Base-by-base conservation (phyloP, 2,113 vertebrate species). In the Nanorana parkeri region DNA sequence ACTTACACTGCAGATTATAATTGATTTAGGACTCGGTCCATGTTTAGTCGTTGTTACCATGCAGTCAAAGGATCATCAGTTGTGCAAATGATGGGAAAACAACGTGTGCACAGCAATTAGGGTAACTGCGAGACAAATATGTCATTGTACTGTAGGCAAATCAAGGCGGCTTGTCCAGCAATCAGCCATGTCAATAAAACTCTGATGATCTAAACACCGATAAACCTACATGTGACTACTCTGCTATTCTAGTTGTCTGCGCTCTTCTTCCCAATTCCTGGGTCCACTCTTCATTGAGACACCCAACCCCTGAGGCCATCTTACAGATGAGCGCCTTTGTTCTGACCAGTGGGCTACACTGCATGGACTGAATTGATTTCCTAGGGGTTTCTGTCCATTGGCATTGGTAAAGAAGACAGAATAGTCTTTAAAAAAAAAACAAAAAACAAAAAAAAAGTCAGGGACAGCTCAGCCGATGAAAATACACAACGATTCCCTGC, bases 61-160 rank as follows among this genome's bases (percentile, higher is more conserved):
- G 32, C 64, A 58, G 23, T 47, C 29, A 56, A 36, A 29, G 21
- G 19, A 32, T 56, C 77, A 67, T 68, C 65, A 63, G 21, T 8
- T 69, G 55, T 47, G 78, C 67, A 71, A 71, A 63, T 29, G 55
- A 71, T 26, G n/a, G 65, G 16, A 19, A 21, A 19, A 23, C 4
- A 32, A 19, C n/a, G 55, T 69, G 19, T 69, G 26, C 52, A 23
- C 52, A 36, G 4, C 55, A 1, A 69, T 56, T 32, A 8, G 17
- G 13, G 54, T 28, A n/a, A 51, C 26, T 28, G 36, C 5, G 20
- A 47, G 54, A 36, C 64, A 79, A 36, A 79, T n/a, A 28, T 23
- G 69, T 15, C 13, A 8, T 28, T 72, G 19, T 78, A 20, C 15
- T 32, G 64, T 36, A 79, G 3, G 66, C n/a, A 80, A 69, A 80